Evolutionary conservation across 1,140 invertebrate species (phyloP), one percentile per base, ranked within the genome.

Genomic region (Drosophila insularis): DNA sequence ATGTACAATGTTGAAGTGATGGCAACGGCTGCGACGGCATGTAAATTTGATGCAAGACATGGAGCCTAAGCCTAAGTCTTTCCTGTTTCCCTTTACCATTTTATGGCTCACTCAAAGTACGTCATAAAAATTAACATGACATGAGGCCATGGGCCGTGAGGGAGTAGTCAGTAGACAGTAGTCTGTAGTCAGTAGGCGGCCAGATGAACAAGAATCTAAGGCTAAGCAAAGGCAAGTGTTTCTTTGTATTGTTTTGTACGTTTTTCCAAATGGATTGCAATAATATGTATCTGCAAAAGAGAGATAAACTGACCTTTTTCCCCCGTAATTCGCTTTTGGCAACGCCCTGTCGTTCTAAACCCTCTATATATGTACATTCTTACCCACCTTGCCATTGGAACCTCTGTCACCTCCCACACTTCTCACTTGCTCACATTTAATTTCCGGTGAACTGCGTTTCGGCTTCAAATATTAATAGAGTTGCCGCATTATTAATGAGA

Each of bases 121-220:
- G 80, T 89, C 82, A 89, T 87, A 89, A 80, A 89, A 87, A 87
- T 87, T 82, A 87, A 87, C 82, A 79, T 59, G 68, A 63, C 71
- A 68, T 75, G 37, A 23, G 11, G 43, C 43, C 43, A 43, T 43
- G 39, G 39, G 32, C 32, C 32, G 2, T 10, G 10, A 10, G 32
- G 32, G n/a, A n/a, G n/a, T n/a, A n/a, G n/a, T 8, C 32, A 35
- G 10, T 7, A 35, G 32, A 8, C 32, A 23, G 23, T 23, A 23
- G 23, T 23, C 23, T 4, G 23, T 23, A 23, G 27, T 27, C 27
- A 27, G 27, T 27, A 27, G 27, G 27, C 27, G 27, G 27, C 27
- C 27, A 27, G 27, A 27, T 5, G 27, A 27, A 5, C 32, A 35
- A 35, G 32, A 35, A 35, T 35, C 32, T 10, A 35, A 35, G 10